Evolutionary conservation across 53 echinoderm and acorn worm species (phyloP), one percentile per base, ranked within the genome.

Genomic region (Antedon mediterranea): DNA sequence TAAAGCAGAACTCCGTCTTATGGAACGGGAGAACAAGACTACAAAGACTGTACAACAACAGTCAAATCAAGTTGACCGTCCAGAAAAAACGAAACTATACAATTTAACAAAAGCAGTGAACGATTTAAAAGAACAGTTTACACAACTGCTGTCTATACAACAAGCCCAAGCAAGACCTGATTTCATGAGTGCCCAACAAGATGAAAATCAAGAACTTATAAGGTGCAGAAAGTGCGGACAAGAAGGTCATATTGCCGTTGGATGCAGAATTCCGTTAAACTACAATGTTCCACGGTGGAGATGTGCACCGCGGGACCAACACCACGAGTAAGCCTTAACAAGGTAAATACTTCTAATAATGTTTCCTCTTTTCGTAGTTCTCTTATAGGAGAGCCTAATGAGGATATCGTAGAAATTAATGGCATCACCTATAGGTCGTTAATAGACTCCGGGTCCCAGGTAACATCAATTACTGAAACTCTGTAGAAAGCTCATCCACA

Each of bases 381-480:
- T 23, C 11, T 18, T 28, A 27, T 43, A 43, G 32, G 33, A 74
- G 81, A 81, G 29, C 34, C 74, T 30, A 43, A 81, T 31, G 43
- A 75, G 20, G 43, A 74, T 31, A 81, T 81, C 15, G 75, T 83
- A 29, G 78, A 72, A n/a, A 78, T 83, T 33, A 79, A 84, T 41
- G 84, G 84, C 32, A 0, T 28, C 8, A 4, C 29, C 0, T 76
- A 27, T 34, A 79, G 31, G 18, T 44, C 84, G 27, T 37, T 84
- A 33, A 79, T 84, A 14, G 79, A 84, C 70, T 84, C 84, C 8
- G 84, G 79, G 30, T 84, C 84, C 30, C 84, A 84, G 30, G 74
- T 84, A 2, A 84, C 84, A 0, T 41, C 84, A 29, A 75, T 84
- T 26, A 43, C 84, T 1, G 79, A 73, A 15, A 71, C 32, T n/a